Conservation (phyloP, 2,113 vertebrate genomes). For the Zosterops borbonicus region DNA sequence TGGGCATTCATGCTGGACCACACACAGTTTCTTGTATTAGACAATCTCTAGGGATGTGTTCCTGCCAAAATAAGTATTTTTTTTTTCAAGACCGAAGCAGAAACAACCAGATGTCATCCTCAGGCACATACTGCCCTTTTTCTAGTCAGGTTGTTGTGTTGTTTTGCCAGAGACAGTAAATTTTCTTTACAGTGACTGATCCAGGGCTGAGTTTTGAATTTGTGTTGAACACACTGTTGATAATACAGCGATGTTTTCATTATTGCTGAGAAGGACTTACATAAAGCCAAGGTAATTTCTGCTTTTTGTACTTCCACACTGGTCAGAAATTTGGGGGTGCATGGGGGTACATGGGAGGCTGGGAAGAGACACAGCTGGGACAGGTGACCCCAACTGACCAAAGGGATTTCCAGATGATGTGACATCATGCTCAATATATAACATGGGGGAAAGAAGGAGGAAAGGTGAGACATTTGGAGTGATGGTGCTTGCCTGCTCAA, state of each 20-base stretch:
- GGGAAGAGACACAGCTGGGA: not conserved
- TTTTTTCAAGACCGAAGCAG: not conserved
- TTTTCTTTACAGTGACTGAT: not conserved
- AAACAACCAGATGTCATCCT: not conserved
- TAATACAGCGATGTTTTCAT: not conserved
- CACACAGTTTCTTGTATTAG: not conserved
- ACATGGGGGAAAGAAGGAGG: rapidly evolving
- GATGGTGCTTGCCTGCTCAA: not conserved
- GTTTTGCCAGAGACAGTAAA: not conserved
- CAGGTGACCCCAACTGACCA: not conserved
- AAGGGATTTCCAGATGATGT: not conserved
- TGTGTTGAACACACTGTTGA: not conserved
- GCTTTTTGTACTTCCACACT: rapidly evolving
- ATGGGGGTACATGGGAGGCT: not conserved
- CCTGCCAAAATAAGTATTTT: not conserved
- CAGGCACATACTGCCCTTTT: too few species aligned
- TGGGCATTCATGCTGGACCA: not conserved
- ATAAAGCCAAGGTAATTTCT: not conserved
- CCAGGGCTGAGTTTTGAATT: not conserved
- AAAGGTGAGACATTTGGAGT: not conserved
- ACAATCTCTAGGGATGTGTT: not conserved
- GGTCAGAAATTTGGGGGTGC: not conserved
- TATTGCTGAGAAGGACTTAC: not conserved
- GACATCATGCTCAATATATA: not conserved
- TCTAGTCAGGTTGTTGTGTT: too few species aligned